Evolutionary conservation across 2,113 vertebrate species (phyloP), one percentile per base, ranked within the genome.

Genomic region (Lates calcarifer): DNA sequence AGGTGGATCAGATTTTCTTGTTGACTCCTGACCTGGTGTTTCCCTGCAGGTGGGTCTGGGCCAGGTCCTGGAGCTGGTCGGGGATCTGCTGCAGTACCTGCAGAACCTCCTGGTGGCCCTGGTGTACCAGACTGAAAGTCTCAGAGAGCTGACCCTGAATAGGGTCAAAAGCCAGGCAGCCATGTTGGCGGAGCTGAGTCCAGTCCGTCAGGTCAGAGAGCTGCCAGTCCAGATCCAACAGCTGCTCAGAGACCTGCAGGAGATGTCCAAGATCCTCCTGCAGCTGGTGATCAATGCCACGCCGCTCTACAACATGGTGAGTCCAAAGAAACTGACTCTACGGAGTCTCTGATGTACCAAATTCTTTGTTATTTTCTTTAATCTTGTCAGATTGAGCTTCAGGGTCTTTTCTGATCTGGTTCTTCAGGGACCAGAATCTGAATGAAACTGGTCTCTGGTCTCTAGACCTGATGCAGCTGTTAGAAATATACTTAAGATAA

Each of bases 251-350:
- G 93, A 93, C 63, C 74, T 95, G 66, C 87, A 83, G 72, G 88
- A 95, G 39, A 85, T 95, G 3, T 2, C 89, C 77, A 91, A 83
- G 83, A 74, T 95, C 64, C 86, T 91, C 12, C 78, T 95, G 49
- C 94, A 95, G 88, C 70, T 95, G 11, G 33, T 94, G 43, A 75
- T 95, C 94, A 95, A 95, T 79, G 80, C 73, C 78, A 95, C 91
- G 0, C 94, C 93, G 0, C 94, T 95, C 49, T 95, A 94, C 85
- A 82, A 66, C 82, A 51, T 94, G 94, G 95, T 95, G 83, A 88
- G 90, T 28, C 24, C 26, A 31, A 0, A 35, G 33, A 35, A 35
- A 35, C 33, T 6, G 2, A 13, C 2, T 13, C 4, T 41, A 41
- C 11, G 7, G 12, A 39, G 37, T 39, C 37, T 39, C 37, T 39